Evolutionary conservation across 2,113 vertebrate species (phyloP), one percentile per base, ranked within the genome.

Genomic region (Hippocampus comes): DNA sequence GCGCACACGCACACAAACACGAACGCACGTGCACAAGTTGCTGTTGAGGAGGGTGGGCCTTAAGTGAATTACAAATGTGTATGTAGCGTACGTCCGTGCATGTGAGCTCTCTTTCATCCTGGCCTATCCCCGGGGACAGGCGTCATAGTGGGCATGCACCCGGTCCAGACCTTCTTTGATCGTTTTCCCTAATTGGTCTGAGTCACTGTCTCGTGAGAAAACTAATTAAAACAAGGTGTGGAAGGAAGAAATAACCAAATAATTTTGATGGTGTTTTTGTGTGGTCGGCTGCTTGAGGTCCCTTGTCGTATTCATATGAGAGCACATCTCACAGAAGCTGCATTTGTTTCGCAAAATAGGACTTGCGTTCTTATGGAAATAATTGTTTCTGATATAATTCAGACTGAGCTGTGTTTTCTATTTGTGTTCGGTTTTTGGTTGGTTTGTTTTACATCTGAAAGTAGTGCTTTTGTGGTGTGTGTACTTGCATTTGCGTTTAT

Each of bases 181-280:
- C 91, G 89, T 86, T 80, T 84, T 69, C 69, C 63, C 79, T 91
- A 91, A 92, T 92, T 91, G 89, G 88, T 88, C 81, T 74, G 80
- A 87, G 83, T 83, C 55, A 73, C 72, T 49, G 79, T 89, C 91
- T 88, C 89, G 77, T 68, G 90, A 90, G 89, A 77, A 82, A 82
- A 82, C 86, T 91, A 91, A 92, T 92, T 91, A 92, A 90, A 92
- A 88, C 85, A 87, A 89, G 84, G 84, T 89, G 87, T 87, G 85
- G 81, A 83, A 79, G 83, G 75, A 78, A 76, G 86, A 86, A 85
- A 84, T 80, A 87, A 84, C 87, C 76, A 83, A 85, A 85, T 87
- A 81, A 81, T 71, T 77, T 73, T 88, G 78, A 78, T 49, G 73
- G 48, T 75, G 67, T 69, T 30, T 68, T 60, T 59, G 60, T 65